Percentiles rank a stretch among this genome's conserved stretches.
phyloP scores from a whole-genome alignment of 2,888 invertebrate genomes.

The Lordiphosa andalusiaca region DNA sequence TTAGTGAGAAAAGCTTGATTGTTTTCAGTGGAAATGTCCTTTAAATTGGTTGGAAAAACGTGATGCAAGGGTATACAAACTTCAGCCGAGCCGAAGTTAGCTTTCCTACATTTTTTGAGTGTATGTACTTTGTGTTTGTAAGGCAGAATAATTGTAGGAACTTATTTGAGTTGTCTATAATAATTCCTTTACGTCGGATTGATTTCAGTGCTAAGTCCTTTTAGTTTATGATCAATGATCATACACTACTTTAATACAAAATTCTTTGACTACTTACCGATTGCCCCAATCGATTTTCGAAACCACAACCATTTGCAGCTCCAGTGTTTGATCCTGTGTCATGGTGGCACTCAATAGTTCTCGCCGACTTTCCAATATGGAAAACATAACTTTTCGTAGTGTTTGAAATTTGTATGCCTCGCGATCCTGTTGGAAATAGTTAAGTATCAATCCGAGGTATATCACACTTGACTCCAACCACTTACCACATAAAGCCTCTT shows the following conservation, averaged over 20 bases:
- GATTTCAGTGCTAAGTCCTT: too few species aligned
- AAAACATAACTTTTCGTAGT: conserved; percentile 93
- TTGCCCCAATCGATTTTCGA: conserved; percentile 98
- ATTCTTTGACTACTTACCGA: conserved; percentile 83
- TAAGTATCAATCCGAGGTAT: background rate
- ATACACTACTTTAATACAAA: background rate
- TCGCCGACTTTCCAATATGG: conserved; percentile 91
- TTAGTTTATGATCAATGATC: too few species aligned
- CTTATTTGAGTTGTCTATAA: too few species aligned
- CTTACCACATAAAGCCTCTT: conserved; percentile 94
- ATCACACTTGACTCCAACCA: background rate
- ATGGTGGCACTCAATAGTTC: conserved; percentile 92
- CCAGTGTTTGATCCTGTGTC: conserved; percentile 94
- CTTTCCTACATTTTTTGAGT: too few species aligned
- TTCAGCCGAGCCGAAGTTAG: too few species aligned
- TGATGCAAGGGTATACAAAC: too few species aligned
- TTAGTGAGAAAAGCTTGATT: too few species aligned
- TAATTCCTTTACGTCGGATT: too few species aligned
- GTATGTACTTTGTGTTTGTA: too few species aligned
- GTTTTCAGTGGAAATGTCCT: too few species aligned
- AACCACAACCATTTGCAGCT: conserved; percentile 91
- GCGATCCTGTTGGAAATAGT: conserved; percentile 83
- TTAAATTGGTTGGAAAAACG: too few species aligned
- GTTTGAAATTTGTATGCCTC: conserved; percentile 92
- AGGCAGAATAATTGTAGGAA: too few species aligned